Evolutionary conservation across 2,113 vertebrate species (phyloP), one percentile per base, ranked within the genome.

Genomic region (Microcebus ravelobensis): DNA sequence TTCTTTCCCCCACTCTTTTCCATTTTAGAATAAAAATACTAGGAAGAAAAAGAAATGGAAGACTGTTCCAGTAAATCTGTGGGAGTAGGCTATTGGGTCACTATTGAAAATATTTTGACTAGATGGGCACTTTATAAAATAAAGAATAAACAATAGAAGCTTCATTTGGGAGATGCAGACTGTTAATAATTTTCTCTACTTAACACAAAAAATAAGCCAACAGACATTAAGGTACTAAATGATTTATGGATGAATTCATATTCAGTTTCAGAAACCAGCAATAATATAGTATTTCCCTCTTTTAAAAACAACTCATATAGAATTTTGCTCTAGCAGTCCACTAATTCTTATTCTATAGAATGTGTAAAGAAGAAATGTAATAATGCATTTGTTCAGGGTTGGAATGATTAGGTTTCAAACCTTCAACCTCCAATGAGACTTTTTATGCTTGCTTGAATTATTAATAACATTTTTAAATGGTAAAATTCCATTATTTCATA

Each of bases 171-270:
- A 95, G 34, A 27, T 76, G 2, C 34, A 92, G 6, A 39, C 15
- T 70, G 15, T 39, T 96, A 68, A 48, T 74, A 87, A 87, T 63
- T 95, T 91, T 83, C 70, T 90, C 55, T 94, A 67, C n/a, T 96
- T 97, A 90, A 82, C 45, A 85, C 15, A 67, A 91, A 85, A 81
- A 95, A 70, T 45, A 8, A 48, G 45, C 45, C 39, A 96, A 55
- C 17, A 85, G 36, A 90, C 27, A 42, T 87, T 74, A 73, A 90
- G 12, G 7, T 79, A n/a, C 42, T 95, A 87, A 87, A 95, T 96
- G 18, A 89, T 82, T 93, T 93, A 80, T 87, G 29, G 20, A 52
- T 95, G 70, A 90, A 84, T 90, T 96, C 52, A 77, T 87, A 80
- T 80, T 92, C 36, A 87, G 74, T 92, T 96, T 82, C 27, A 94